A percentile compares a stretch with the other conserved stretches of the same genome.
Conservation (phyloP, 37 sponge, comb jelly and placozoan genomes). For the Bolinopsis microptera region DNA sequence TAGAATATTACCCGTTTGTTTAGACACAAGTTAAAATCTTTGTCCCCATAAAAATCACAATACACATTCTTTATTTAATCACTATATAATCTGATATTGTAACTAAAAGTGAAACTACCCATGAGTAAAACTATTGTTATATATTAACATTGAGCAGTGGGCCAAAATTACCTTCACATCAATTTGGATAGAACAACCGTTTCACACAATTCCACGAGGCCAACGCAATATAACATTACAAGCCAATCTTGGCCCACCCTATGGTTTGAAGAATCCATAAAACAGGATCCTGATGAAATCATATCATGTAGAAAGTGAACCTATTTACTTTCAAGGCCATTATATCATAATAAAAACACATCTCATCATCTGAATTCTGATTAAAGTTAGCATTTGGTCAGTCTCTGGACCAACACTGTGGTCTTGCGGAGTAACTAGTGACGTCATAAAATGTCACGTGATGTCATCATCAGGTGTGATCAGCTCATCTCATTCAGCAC, state of each 20-base stretch:
- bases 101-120: background rate
- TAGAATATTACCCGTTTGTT: no score
- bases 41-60: background rate
- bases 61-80: background rate
- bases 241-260: no score
- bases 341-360: background rate
- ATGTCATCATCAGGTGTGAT: background rate
- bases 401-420: background rate
- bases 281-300: no score
- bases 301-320: no score
- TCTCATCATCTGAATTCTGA: background rate
- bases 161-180: no score
- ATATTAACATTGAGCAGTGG: no score
- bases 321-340: no score
- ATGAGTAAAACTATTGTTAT: no score
- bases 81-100: background rate
- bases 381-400: background rate
- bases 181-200: no score
- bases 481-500: slow-evolving; percentile 32
- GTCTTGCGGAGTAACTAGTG: background rate
- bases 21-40: background rate
- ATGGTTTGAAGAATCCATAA: no score
- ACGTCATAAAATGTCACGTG: background rate
- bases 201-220: no score
- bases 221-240: no score